Base-by-base conservation (phyloP, 2,888 invertebrate species). In the Rhaphigaster nebulosa region DNA sequence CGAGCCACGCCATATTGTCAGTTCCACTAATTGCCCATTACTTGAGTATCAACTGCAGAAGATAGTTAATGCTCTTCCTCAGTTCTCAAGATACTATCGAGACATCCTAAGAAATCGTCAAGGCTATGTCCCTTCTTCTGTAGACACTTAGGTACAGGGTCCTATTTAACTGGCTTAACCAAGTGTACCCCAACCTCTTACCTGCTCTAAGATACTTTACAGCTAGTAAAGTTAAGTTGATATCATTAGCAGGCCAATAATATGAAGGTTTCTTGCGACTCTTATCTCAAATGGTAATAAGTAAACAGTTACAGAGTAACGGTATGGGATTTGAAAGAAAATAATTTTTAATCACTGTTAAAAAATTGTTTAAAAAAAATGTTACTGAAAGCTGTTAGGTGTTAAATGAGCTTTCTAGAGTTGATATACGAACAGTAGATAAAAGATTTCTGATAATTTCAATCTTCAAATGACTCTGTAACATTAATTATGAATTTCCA, bases 111-210 rank as follows among this genome's bases (percentile, higher is more conserved):
- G 65, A 65, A 65, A 29, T 34, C 29, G 1, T 34, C 70, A 18
- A 34, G 34, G 65, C 29, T 20, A 20, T 70, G 18, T 34, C 18
- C 70, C 20, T 70, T 34, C 20, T 5, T 5, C 34, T 20, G 34
- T 20, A 70, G 18, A 34, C 34, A 70, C 70, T 65, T 29, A 65
- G 65, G 26, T 3, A 65, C 29, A 20, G 1, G 29, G 15, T 65
- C 65, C 65, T 65, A 65, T 65, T 65, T 65, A 65, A 65, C 65
- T 8, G 70, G 70, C 70, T 70, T 34, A 70, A 20, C 70, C 70
- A 70, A 70, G 70, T 70, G 34, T 70, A 6, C 70, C 18, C 34
- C 34, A 20, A 34, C 65, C 65, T 29, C 65, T 29, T 65, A 29
- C 29, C 29, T 65, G 29, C 70, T 34, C 34, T 0, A 6, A 70